A percentile compares a stretch with the other conserved stretches of the same genome.
These are phyloP conservation scores for Tetrapedia diversipes DNA, from an alignment of 2,888 invertebrate species.

Conservation along the genomic window DNA sequence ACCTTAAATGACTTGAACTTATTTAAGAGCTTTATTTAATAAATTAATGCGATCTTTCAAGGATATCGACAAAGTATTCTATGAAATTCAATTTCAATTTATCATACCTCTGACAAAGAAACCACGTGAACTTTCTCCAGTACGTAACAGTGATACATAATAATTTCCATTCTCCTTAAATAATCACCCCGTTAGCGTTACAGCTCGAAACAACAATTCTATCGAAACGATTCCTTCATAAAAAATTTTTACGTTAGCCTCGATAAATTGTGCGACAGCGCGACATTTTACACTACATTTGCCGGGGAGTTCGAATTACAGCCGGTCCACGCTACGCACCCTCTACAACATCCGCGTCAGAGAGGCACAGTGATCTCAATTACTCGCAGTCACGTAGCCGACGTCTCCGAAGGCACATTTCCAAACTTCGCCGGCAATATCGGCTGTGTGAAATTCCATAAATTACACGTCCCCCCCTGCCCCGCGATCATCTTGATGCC, in stretches of 20 bases:
- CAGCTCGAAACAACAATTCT: slow-evolving; percentile 1
- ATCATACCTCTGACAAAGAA: too few species aligned
- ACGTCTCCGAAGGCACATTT: slow-evolving; percentile 34
- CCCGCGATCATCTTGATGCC: slow-evolving; percentile 21
- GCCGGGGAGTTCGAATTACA: not conserved
- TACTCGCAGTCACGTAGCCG: slow-evolving; percentile 45
- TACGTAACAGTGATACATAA: too few species aligned
- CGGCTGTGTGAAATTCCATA: slow-evolving; percentile 61
- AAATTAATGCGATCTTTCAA: too few species aligned
- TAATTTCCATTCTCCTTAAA: not conserved
- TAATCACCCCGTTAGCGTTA: not conserved
- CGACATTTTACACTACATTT: slow-evolving; percentile 39
- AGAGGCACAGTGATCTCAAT: slow-evolving; percentile 42
- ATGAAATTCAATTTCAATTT: too few species aligned
- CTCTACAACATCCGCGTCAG: not conserved
- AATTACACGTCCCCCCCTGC: slow-evolving; percentile 51
- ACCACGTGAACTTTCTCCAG: too few species aligned
- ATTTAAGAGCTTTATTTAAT: too few species aligned
- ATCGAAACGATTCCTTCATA: not conserved
- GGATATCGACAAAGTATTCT: too few species aligned
- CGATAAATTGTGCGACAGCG: not conserved
- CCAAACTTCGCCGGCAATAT: slow-evolving; percentile 52
- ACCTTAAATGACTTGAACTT: too few species aligned
- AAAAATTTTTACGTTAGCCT: not conserved
- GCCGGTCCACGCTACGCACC: not conserved